Conservation (phyloP, 2,888 invertebrate species). For the Conomelus anceps region DNA sequence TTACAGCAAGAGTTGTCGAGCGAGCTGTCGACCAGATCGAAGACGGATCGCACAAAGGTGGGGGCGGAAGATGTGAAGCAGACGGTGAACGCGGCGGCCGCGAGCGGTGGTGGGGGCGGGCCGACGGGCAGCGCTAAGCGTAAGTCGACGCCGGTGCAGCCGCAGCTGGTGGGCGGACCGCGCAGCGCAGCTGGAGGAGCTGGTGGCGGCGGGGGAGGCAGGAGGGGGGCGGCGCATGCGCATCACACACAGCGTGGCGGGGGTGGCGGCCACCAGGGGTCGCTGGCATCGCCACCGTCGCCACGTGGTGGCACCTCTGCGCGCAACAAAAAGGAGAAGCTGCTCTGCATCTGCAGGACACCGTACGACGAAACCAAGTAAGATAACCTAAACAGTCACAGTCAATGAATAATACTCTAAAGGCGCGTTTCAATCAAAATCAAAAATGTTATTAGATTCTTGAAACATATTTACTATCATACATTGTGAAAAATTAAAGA, state of each 20-base stretch:
- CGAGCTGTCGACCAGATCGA: conserved; percentile 62
- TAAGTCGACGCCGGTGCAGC: conserved; percentile 22
- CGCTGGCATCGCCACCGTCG: conserved; percentile 10
- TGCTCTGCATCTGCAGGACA: conserved; percentile 86
- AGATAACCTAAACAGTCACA: conserved; percentile 37
- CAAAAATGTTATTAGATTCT: no score
- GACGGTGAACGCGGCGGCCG: conserved; percentile 37
- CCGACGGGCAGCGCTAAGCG: conserved; percentile 19
- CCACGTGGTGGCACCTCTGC: neutral
- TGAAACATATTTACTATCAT: no score
- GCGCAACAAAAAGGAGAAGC: conserved; percentile 61
- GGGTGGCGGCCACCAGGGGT: conserved; percentile 38
- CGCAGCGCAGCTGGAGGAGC: neutral
- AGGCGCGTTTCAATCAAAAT: no score
- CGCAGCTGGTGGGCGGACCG: neutral
- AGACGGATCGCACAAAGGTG: conserved; percentile 63
- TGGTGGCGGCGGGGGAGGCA: conserved; percentile 13
- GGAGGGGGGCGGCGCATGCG: neutral
- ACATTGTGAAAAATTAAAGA: no score
- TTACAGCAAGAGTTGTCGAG: conserved; percentile 65
- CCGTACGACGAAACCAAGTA: conserved; percentile 93
- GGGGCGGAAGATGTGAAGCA: conserved; percentile 53
- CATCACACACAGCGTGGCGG: no score
- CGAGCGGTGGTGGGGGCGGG: conserved; percentile 21
- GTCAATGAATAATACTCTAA: no score